These are phyloP conservation scores for Aphis craccivora DNA, from an alignment of 1,140 invertebrate genomes.

Conservation along the genomic window DNA sequence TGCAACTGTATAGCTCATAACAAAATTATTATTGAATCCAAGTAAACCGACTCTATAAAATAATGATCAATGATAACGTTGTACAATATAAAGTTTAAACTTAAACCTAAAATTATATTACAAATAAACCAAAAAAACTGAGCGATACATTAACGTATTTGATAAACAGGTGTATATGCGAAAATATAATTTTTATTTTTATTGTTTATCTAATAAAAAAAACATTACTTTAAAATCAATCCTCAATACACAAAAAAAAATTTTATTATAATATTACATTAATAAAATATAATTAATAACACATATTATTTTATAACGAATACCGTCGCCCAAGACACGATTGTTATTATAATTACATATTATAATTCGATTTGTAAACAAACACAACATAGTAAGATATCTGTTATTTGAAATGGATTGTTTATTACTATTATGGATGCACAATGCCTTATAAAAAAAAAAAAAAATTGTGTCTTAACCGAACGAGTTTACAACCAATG, in stretches of 20 bases:
- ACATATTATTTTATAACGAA: neutral
- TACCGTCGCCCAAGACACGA: neutral
- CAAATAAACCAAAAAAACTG: neutral
- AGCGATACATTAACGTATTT: neutral
- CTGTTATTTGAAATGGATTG: neutral
- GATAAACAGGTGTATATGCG: neutral
- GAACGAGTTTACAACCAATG: neutral
- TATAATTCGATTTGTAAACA: neutral
- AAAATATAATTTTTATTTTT: neutral
- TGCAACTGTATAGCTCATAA: neutral
- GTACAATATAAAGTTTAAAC: neutral
- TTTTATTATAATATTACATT: neutral
- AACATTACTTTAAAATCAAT: neutral
- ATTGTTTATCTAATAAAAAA: neutral
- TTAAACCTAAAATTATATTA: neutral
- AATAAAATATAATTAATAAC: neutral
- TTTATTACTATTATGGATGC: too few species aligned
- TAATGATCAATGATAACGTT: neutral
- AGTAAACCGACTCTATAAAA: neutral
- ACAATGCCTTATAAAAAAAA: neutral
- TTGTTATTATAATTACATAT: neutral
- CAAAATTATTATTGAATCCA: neutral
- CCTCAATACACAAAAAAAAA: neutral
- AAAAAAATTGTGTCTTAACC: neutral
- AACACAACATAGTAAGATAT: neutral